Percentiles rank a stretch among this genome's conserved stretches.
Evolutionary conservation across 2,888 invertebrate species (phyloP).

Genomic region (Tetragnatha montana): DNA sequence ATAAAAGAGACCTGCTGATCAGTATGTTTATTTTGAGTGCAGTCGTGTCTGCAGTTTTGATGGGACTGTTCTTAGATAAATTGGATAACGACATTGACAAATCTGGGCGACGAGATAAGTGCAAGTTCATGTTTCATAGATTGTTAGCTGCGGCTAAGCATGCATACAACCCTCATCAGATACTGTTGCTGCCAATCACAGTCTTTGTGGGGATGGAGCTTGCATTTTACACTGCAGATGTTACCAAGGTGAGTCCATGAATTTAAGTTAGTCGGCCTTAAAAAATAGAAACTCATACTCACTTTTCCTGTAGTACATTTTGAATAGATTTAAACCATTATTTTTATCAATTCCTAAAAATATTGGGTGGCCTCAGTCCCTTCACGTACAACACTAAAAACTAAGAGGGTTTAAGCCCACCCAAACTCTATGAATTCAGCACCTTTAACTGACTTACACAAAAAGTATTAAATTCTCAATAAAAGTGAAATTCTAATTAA

Average conservation of each 20-base stretch:
- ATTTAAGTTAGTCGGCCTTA: too few species aligned
- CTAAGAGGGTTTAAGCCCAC: too few species aligned
- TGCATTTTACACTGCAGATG: constrained; percentile 91
- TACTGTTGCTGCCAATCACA: constrained; percentile 94
- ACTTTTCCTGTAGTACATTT: too few species aligned
- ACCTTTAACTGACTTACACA: too few species aligned
- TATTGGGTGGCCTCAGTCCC: too few species aligned
- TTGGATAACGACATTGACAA: constrained; percentile 60
- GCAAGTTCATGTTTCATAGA: constrained; percentile 75
- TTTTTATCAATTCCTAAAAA: too few species aligned
- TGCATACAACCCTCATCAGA: constrained; percentile 91
- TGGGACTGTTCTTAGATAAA: constrained; percentile 67
- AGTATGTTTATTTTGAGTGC: constrained; percentile 93
- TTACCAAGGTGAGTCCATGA: constrained; percentile 77
- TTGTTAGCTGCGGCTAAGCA: constrained; percentile 93
- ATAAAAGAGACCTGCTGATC: constrained; percentile 91
- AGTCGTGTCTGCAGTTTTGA: constrained; percentile 80
- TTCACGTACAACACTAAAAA: too few species aligned
- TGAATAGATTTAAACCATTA: too few species aligned
- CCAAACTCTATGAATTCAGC: too few species aligned
- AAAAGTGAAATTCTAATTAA: too few species aligned
- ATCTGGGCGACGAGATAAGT: background rate
- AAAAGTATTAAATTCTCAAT: too few species aligned
- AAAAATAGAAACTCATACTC: too few species aligned
- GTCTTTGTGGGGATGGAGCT: constrained; percentile 98